These are phyloP conservation scores for Schizopygopsis malacanthus DNA, from an alignment of 2,797 vertebrate genomes.

Conservation along the genomic window DNA sequence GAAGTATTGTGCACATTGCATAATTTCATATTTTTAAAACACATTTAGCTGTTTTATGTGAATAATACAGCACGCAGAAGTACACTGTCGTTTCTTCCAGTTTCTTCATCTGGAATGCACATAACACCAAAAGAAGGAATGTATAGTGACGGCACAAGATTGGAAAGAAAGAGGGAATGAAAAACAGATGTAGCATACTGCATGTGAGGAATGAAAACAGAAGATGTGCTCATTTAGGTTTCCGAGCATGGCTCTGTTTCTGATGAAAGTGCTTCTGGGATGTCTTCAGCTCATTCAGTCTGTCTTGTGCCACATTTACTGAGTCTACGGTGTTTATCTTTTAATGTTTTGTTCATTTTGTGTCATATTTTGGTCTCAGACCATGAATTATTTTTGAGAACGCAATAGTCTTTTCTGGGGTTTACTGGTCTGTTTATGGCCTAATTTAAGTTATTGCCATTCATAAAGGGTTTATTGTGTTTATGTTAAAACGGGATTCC, in stretches of 20 bases:
- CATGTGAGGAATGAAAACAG: not conserved
- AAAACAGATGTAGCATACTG: slow-evolving; percentile 57
- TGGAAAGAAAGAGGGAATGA: slow-evolving; percentile 41
- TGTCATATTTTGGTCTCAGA: not conserved
- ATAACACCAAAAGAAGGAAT: slow-evolving; percentile 59
- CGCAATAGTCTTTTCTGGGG: not conserved
- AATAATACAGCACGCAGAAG: not conserved
- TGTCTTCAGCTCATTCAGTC: not conserved
- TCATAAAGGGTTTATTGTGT: not conserved
- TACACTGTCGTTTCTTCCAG: not conserved
- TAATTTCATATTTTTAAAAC: not conserved
- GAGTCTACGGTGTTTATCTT: not conserved
- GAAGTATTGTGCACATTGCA: not conserved
- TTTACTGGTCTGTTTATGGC: not conserved
- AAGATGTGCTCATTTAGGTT: slow-evolving; percentile 7
- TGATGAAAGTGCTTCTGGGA: not conserved
- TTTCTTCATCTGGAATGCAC: slow-evolving; percentile 51
- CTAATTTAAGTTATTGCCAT: not conserved
- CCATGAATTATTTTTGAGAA: not conserved
- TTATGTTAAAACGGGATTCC: not conserved
- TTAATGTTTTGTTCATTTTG: not conserved
- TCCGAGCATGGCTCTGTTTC: not conserved
- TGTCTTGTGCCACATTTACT: not conserved
- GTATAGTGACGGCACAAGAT: slow-evolving; percentile 43
- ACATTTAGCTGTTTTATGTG: not conserved